phyloP scores from a whole-genome alignment of 23 tunicate genomes.

The Oikopleura dioica region DNA sequence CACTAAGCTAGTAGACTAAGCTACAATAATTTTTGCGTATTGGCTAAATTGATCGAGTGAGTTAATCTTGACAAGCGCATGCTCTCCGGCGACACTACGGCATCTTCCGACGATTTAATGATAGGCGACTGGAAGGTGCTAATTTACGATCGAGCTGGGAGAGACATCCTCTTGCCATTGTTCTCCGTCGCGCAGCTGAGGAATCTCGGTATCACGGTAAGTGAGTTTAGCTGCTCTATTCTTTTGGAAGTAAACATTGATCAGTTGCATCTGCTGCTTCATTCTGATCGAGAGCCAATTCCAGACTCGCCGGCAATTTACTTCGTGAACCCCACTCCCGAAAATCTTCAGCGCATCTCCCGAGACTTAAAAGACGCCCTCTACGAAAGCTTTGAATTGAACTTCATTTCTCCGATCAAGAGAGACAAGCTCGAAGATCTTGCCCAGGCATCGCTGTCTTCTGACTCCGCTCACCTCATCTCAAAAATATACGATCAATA shows the following conservation, averaged over 20 bases:
- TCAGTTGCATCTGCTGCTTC: conserved; percentile 17
- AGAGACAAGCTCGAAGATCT: conserved; percentile 71
- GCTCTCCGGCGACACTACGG: too few species aligned
- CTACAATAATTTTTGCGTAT: too few species aligned
- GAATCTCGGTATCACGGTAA: conserved; percentile 63
- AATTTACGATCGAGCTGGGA: conserved; percentile 72
- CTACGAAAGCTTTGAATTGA: conserved; percentile 66
- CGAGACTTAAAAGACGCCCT: conserved; percentile 56
- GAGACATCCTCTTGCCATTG: conserved; percentile 78
- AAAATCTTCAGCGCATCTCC: conserved; percentile 46
- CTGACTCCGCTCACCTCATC: conserved; percentile 24
- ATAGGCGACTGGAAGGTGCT: conserved; percentile 63
- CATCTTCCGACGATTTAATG: too few species aligned
- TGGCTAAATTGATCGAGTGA: too few species aligned
- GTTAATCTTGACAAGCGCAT: too few species aligned
- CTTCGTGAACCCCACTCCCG: conserved; percentile 61
- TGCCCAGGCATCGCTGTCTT: conserved; percentile 52
- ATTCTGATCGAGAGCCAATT: conserved; percentile 40
- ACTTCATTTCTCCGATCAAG: conserved; percentile 82
- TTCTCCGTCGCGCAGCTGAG: conserved; percentile 70
- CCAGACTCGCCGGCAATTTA: conserved; percentile 82
- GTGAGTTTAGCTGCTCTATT: conserved; percentile 1
- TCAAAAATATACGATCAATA: conserved; percentile 65
- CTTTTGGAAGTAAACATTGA: too few species aligned
- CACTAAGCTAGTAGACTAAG: too few species aligned